These are phyloP conservation scores for Caretta caretta DNA, from an alignment of 2,113 vertebrate species.

Conservation along the genomic window DNA sequence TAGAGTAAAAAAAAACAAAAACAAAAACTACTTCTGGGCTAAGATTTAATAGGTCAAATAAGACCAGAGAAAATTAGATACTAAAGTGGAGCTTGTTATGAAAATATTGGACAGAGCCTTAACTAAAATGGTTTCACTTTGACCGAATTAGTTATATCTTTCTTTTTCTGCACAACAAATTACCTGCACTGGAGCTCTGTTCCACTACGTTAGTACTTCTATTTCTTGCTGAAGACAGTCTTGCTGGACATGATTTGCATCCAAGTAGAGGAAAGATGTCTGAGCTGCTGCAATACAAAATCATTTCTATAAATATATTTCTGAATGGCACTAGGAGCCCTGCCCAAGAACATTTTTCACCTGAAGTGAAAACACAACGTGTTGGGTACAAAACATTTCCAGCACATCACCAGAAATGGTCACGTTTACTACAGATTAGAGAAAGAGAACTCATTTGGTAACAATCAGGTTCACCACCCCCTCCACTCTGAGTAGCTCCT, in stretches of 20 bases:
- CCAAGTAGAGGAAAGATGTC: conserved; percentile 81
- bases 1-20: rapidly evolving
- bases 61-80: neutral
- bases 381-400: neutral
- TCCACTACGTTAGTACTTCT: conserved; percentile 74
- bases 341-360: neutral
- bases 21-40: neutral
- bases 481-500: neutral
- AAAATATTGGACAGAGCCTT: neutral
- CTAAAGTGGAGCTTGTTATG: neutral
- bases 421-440: neutral
- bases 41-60: rapidly evolving
- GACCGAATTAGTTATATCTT: rapidly evolving
- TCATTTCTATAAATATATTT: neutral
- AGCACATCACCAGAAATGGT: neutral
- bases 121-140: rapidly evolving
- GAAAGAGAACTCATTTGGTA: neutral
- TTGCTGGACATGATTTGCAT: conserved; percentile 76
- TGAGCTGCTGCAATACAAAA: conserved; percentile 77
- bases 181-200: conserved; percentile 82
- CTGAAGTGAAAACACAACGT: neutral
- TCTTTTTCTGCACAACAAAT: rapidly evolving
- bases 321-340: rapidly evolving
- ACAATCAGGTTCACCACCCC: neutral
- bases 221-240: conserved; percentile 77